Conservation (phyloP, 2,113 vertebrate genomes). For the Poeciliopsis occidentalis region DNA sequence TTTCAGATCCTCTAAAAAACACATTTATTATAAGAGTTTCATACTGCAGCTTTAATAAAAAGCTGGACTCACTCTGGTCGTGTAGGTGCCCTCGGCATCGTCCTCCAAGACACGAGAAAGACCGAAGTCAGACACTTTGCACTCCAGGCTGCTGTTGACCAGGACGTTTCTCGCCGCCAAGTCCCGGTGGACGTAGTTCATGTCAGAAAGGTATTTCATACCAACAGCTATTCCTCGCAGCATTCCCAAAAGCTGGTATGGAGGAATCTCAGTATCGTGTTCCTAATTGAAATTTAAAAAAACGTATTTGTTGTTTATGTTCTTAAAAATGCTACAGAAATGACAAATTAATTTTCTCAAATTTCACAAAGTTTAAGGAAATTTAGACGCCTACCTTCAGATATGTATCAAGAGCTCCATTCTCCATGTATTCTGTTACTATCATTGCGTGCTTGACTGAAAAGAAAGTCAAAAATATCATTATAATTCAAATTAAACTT, state of each 20-base stretch:
- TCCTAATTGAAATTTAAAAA: slow-evolving; percentile 75
- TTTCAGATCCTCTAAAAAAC: too few relatives aligned
- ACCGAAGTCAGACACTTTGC: slow-evolving; percentile 96
- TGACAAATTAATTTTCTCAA: too few relatives aligned
- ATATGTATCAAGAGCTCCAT: slow-evolving; percentile 94
- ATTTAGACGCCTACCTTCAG: slow-evolving; percentile 82
- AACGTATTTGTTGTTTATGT: neutral
- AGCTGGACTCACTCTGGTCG: slow-evolving; percentile 88
- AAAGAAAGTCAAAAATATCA: slow-evolving; percentile 31
- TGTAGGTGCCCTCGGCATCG: slow-evolving; percentile 94
- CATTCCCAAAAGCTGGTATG: slow-evolving; percentile 93
- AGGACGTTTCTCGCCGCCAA: slow-evolving; percentile 94
- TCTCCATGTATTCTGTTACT: slow-evolving; percentile 97
- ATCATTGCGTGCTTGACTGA: slow-evolving; percentile 97
- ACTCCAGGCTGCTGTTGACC: slow-evolving; percentile 93
- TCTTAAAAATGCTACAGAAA: neutral
- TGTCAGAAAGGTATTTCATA: slow-evolving; percentile 97
- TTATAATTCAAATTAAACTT: slow-evolving; percentile 17
- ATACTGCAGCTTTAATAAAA: neutral
- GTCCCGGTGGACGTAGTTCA: slow-evolving; percentile 96
- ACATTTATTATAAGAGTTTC: too few relatives aligned
- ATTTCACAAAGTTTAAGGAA: neutral
- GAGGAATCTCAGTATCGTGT: slow-evolving; percentile 87
- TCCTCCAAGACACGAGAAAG: slow-evolving; percentile 94
- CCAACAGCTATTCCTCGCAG: slow-evolving; percentile 90